A percentile compares a stretch with the other conserved stretches of the same genome.
These are phyloP conservation scores for Eilema depressum DNA, from an alignment of 2,888 invertebrate species.

Conservation along the genomic window DNA sequence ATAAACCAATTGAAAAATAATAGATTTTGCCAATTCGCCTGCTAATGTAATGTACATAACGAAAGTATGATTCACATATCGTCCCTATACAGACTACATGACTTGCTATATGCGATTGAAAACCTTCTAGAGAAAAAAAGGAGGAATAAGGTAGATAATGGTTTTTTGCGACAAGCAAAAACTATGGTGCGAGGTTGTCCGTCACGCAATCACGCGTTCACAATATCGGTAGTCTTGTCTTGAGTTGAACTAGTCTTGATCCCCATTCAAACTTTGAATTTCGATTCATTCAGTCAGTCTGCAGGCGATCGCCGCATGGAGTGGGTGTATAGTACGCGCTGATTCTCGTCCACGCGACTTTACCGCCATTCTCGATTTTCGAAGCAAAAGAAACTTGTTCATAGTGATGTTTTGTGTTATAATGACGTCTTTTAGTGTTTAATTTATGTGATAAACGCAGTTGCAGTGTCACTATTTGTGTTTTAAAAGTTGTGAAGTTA, in stretches of 20 bases:
- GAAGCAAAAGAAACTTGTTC: slow-evolving; percentile 63
- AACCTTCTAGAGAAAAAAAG: slow-evolving; percentile 29
- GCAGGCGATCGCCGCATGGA: slow-evolving; percentile 65
- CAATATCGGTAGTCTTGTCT: slow-evolving; percentile 11
- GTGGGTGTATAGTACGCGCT: slow-evolving; percentile 43
- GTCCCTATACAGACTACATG: slow-evolving; percentile 30
- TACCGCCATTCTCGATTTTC: slow-evolving; percentile 61
- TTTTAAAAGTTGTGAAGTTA: slow-evolving; percentile 57
- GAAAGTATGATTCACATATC: slow-evolving; percentile 34
- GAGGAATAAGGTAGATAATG: slow-evolving; percentile 15
- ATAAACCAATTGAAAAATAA: too few species aligned
- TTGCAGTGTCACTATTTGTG: slow-evolving; percentile 51
- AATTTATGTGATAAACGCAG: slow-evolving; percentile 61
- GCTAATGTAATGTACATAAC: background rate
- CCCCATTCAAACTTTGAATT: slow-evolving; percentile 34
- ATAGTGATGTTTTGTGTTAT: slow-evolving; percentile 64
- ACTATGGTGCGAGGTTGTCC: slow-evolving; percentile 17
- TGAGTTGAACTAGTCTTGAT: slow-evolving; percentile 1
- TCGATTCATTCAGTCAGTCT: slow-evolving; percentile 65
- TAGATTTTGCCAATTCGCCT: too few species aligned
- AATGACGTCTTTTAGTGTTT: slow-evolving; percentile 68
- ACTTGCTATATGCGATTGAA: slow-evolving; percentile 30
- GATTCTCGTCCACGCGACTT: slow-evolving; percentile 49
- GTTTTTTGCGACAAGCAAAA: slow-evolving; percentile 23
- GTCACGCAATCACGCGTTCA: slow-evolving; percentile 19